Evolutionary conservation across 1,140 invertebrate species (phyloP).

Genomic region (Lutraria rhynchaena): DNA sequence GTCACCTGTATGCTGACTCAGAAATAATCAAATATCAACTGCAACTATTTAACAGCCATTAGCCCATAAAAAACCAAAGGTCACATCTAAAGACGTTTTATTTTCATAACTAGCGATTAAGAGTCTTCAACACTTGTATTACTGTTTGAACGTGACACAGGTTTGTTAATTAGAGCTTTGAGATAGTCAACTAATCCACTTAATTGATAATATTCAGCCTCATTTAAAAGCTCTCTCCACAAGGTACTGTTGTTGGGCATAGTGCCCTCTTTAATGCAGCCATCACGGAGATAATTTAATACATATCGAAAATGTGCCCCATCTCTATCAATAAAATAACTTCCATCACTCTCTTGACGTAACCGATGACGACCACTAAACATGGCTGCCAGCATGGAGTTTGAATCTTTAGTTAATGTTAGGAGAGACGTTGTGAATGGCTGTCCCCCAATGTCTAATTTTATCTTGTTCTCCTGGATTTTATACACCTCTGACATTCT

Average conservation of each 20-base stretch:
- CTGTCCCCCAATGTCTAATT: conserved; percentile 81
- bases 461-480: conserved; percentile 77
- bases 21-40: too few species aligned
- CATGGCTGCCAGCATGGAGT: conserved; percentile 81
- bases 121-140: conserved; percentile 32
- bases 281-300: conserved; percentile 77
- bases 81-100: too few species aligned
- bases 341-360: conserved; percentile 73
- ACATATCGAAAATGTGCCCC: conserved; percentile 80
- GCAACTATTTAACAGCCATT: too few species aligned
- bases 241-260: conserved; percentile 72
- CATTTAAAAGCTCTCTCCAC: conserved; percentile 75
- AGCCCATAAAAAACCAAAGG: too few species aligned
- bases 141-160: conserved; percentile 44
- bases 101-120: too few species aligned
- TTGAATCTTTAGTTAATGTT: conserved; percentile 76
- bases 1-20: too few species aligned
- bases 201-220: conserved; percentile 78
- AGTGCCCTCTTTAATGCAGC: conserved; percentile 77
- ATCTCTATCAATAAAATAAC: conserved; percentile 79
- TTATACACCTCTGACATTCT: conserved; percentile 76
- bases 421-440: conserved; percentile 79
- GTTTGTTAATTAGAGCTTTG: conserved; percentile 57
- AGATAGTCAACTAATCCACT: conserved; percentile 71
- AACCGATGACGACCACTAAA: conserved; percentile 76